phyloP scores from a whole-genome alignment of 2,797 vertebrate species.

The Sandelia bainsii region DNA sequence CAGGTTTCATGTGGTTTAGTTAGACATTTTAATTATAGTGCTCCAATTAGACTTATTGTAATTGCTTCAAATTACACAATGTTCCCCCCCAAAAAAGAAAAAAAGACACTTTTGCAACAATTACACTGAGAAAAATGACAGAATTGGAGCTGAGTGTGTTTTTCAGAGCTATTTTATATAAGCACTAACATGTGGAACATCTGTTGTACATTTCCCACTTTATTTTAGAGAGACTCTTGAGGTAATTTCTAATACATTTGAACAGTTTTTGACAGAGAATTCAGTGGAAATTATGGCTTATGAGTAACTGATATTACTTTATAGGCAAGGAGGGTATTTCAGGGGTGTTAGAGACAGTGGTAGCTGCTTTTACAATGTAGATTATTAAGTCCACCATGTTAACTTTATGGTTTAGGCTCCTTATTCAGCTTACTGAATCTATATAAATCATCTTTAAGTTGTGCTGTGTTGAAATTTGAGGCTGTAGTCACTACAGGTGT shows the following conservation, averaged over 20 bases:
- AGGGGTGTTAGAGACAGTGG: slow-evolving; percentile 28
- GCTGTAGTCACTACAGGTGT: slow-evolving; percentile 18
- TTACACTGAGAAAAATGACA: slow-evolving; percentile 5
- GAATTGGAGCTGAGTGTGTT: neutral
- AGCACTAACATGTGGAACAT: slow-evolving; percentile 21
- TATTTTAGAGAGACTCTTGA: slow-evolving; percentile 16
- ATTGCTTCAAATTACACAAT: slow-evolving; percentile 4
- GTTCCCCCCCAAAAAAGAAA: neutral
- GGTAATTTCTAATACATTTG: slow-evolving; percentile 30
- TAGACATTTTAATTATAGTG: slow-evolving; percentile 7
- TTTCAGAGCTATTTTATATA: slow-evolving; percentile 3
- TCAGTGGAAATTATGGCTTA: slow-evolving; percentile 16
- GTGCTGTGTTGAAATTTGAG: slow-evolving; percentile 17
- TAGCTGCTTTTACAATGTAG: slow-evolving; percentile 31
- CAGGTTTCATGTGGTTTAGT: slow-evolving; percentile 2
- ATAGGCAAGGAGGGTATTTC: slow-evolving; percentile 12
- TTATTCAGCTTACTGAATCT: slow-evolving; percentile 26
- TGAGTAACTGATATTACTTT: slow-evolving; percentile 40
- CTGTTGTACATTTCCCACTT: slow-evolving; percentile 24
- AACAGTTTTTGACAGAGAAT: neutral
- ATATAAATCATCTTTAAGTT: slow-evolving; percentile 21
- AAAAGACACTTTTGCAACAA: neutral
- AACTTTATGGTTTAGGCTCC: slow-evolving; percentile 36
- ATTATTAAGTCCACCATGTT: slow-evolving; percentile 57
- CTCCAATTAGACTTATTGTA: slow-evolving; percentile 13